Percentiles rank a stretch among this genome's conserved stretches.
Evolutionary conservation across 2,797 vertebrate genomes (phyloP).

Genomic region (Chiroxiphia lanceolata): DNA sequence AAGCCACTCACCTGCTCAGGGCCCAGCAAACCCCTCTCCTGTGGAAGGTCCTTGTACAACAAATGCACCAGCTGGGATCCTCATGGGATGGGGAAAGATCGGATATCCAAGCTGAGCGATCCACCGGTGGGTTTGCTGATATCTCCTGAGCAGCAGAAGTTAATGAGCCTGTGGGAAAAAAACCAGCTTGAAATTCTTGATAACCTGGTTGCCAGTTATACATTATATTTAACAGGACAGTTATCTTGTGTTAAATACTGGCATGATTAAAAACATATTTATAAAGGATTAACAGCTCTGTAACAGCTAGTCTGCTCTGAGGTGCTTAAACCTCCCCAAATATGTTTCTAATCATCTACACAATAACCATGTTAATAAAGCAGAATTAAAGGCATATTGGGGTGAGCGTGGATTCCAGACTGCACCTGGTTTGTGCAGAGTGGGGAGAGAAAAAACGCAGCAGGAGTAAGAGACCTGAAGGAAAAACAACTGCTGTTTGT

Average conservation of each 20-base stretch:
- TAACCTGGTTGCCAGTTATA: constrained; percentile 6
- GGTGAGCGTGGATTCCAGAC: not conserved
- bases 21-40: not conserved
- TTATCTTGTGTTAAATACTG: constrained; percentile 42
- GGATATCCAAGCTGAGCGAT: not conserved
- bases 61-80: not conserved
- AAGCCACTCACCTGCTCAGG: not conserved
- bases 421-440: not conserved
- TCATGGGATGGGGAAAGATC: not conserved
- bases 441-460: not conserved
- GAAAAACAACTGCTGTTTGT: not conserved
- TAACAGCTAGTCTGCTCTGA: constrained; percentile 39
- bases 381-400: constrained; percentile 35
- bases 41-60: not conserved
- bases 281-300: constrained; percentile 69
- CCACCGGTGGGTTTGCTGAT: not conserved
- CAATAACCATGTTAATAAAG: constrained; percentile 52
- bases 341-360: constrained; percentile 62
- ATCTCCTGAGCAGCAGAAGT: constrained; percentile 34
- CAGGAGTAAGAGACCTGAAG: not conserved
- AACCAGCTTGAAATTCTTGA: not conserved
- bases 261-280: constrained; percentile 70
- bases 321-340: constrained; percentile 27
- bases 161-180: constrained; percentile 9
- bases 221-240: constrained; percentile 48